Evolutionary conservation across 2,797 vertebrate species (phyloP).

Genomic region (Lithobates sylvaticus): DNA sequence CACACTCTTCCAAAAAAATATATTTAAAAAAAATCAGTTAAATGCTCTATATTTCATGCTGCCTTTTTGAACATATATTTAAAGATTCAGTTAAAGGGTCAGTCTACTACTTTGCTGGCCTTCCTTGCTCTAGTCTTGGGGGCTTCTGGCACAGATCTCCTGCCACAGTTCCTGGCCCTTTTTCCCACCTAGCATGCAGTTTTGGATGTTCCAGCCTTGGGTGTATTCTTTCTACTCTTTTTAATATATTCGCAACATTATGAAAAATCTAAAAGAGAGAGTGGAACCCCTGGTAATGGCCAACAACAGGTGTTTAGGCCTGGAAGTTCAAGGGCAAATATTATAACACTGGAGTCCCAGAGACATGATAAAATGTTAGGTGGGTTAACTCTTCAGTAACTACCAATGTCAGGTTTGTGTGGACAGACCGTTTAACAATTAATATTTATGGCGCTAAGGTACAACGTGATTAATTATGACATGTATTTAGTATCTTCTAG

Average conservation of each 20-base stretch:
- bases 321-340: too few species aligned
- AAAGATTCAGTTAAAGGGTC: background rate
- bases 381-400: background rate
- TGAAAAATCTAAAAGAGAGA: too few species aligned
- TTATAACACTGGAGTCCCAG: too few species aligned
- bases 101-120: background rate
- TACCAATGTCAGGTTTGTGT: background rate
- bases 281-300: too few species aligned
- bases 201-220: too few species aligned
- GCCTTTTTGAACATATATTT: background rate
- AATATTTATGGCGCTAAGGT: background rate
- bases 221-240: too few species aligned
- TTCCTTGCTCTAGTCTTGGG: too few species aligned
- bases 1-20: conserved; percentile 24
- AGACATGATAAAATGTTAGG: too few species aligned
- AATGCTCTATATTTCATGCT: background rate
- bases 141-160: too few species aligned
- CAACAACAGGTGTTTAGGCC: too few species aligned
- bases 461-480: background rate
- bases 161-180: too few species aligned
- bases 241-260: too few species aligned
- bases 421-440: background rate
- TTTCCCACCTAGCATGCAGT: background rate
- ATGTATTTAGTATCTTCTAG: background rate
- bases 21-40: background rate